Base-by-base conservation (phyloP, 2,888 invertebrate species). In the Norana najaformis region DNA sequence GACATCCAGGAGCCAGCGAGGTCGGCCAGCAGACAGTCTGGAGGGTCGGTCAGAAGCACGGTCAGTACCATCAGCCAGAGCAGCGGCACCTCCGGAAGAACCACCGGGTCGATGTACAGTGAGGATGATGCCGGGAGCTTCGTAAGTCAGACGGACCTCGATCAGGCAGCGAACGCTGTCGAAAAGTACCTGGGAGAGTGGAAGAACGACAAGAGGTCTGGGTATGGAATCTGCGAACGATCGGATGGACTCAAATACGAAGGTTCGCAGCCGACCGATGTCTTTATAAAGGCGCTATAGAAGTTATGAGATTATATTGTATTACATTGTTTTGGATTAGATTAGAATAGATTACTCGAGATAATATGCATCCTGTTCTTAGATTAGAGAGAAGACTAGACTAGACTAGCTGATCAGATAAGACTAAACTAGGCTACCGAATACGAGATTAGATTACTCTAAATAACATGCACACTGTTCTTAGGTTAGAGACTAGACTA, bases 171-270 rank as follows among this genome's bases (percentile, higher is more conserved):
- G 88, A 97, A 97, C 94, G 98, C 98, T 92, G 98, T 98, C 91
- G 99, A 99, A 96, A 98, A 98, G 47, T 99, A 99, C 95, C 97
- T 97, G 96, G 99, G 99, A 91, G 99, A 99, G 96, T 99, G 99
- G 99, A 99, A 99, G 95, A 98, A 99, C 96, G 99, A 99, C 96
- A 98, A 99, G 95, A 96, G 99, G 89, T 97, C 97, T 90, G 99
- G 99, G 69, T 99, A 98, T 95, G 99, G 99, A 92, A 97, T 99
- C 93, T 98, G 98, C 94, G 99, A 99, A 95, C 96, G 99, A 91
- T 98, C 98, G 92, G 99, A 99, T 95, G 99, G 99, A 69, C 96
- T 99, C 90, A 97, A 97, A 93, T 99, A 99, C 96, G 99, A 99
- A 95, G 99, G 99, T 92, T 35, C 23, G 35, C 8, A 8, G 69